phyloP scores from a whole-genome alignment of 2,113 vertebrate genomes.

The Martes martes region DNA sequence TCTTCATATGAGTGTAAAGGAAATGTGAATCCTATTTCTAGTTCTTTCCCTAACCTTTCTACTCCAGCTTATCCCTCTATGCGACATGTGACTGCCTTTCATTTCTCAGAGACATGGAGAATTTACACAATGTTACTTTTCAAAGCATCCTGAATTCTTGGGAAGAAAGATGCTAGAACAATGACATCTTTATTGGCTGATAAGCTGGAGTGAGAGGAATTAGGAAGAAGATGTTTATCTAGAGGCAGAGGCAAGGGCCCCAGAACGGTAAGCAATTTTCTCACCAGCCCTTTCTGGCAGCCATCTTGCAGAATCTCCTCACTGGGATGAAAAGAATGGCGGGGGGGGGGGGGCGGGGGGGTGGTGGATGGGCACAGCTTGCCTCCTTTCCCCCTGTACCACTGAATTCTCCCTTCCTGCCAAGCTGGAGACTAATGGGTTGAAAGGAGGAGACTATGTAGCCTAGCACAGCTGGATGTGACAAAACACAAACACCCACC shows the following conservation, averaged over 20 bases:
- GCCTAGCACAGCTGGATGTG: background rate
- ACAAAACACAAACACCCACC: background rate
- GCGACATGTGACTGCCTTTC: background rate
- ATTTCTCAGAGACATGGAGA: background rate
- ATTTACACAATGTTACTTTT: conserved; percentile 3
- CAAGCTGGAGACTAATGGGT: background rate
- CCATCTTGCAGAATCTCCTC: background rate
- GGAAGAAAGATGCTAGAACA: conserved; percentile 13
- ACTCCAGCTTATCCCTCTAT: background rate
- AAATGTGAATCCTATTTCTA: background rate
- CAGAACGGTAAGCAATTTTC: background rate
- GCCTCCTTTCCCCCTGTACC: background rate
- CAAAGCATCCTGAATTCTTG: background rate
- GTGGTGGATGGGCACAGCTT: background rate
- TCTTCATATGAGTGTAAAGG: background rate
- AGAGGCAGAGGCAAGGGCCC: background rate
- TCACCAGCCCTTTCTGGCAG: background rate
- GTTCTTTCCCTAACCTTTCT: background rate
- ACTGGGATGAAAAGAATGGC: background rate
- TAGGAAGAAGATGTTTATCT: background rate
- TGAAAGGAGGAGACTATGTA: background rate
- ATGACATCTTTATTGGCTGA: background rate
- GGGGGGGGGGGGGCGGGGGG: too few species aligned
- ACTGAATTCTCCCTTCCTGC: background rate
- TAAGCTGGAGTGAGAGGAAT: background rate